Base-by-base conservation (phyloP, 2,888 invertebrate genomes). In the Itoplectis maculator region DNA sequence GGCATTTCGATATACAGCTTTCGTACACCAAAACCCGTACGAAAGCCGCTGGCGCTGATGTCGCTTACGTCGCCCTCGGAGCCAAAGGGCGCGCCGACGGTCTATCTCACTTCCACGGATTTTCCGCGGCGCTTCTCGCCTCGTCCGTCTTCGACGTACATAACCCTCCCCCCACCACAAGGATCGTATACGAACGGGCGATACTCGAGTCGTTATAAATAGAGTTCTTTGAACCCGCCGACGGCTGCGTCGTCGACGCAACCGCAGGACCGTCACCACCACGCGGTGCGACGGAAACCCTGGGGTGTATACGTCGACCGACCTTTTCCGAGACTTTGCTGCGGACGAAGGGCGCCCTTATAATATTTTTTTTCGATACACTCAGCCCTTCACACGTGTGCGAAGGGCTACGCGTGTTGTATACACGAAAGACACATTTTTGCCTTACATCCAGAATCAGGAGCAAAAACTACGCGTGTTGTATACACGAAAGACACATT, bases 141-240 rank as follows among this genome's bases (percentile, higher is more conserved):
- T 70, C 47, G 20, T 74, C 13, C 37, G 15, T 61, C 61, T 37
- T 61, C 61, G 35, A 35, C 35, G 29, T 29, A 29, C n/a, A n/a
- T 59, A 54, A 54, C 54, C 35, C 35, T 37, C 15, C 18, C n/a
- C n/a, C 5, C n/a, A 35, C 13, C 35, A 35, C 56, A 29, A 59
- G 15, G 61, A 40, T 54, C 11, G n/a, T n/a, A n/a, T n/a, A n/a
- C n/a, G n/a, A 47, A 47, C 51, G 59, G 69, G 54, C 61, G 81
- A 73, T 73, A 47, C 74, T 65, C 63, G 45, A 54, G 51, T 87
- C 85, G 83, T 88, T 85, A 86, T 88, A 87, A 87, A 88, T 86
- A 79, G 85, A 80, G 86, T 87, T 84, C 85, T 84, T 88, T 85
- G 86, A 88, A 84, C 85, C 72, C 77, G 56, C 47, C 59, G 49